Evolutionary conservation across 2,113 vertebrate species (phyloP), one percentile per base, ranked within the genome.

Genomic region (Erpornis zantholeuca): DNA sequence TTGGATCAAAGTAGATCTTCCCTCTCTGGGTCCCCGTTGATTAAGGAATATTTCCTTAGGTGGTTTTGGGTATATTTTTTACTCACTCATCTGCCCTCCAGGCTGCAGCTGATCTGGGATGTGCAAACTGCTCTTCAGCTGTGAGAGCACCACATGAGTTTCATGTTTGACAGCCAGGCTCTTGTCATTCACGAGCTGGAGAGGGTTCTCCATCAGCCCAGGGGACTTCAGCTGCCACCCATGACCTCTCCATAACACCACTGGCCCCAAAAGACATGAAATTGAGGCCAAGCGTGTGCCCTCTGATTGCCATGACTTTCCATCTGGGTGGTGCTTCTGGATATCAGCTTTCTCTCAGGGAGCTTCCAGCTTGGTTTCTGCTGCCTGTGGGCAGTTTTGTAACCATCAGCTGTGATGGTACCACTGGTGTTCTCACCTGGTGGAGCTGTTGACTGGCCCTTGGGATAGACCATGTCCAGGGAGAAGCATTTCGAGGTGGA

Each of bases 231-330:
- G 29, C 29, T 82, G 29, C 64, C 47, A 75, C n/a, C 23, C 25
- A 9, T 14, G 13, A 6, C 36, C 3, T 65, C 11, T 38, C 27
- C 2, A 0, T 15, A 22, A 20, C 25, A 29, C 7, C 5, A 0
- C 38, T 5, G 6, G 17, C 33, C 23, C 38, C 20, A 45, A 85
- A 76, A 25, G 44, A 17, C 11, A 59, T 64, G 53, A 40, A 79
- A 29, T 29, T 0, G 7, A 82, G 47, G 42, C 7, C 42, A 22
- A 76, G 17, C 0, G 0, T 73, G 22, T 20, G 15, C 59, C 22
- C 24, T n/a, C 19, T 82, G 31, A 10, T 2, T 50, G 25, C 20
- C 15, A 3, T 45, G 38, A 6, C 16, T 90, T 85, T 78, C 53
- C 47, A 49, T 14, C 18, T 36, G 24, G 3, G 8, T 57, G 29